A percentile compares a stretch with the other conserved stretches of the same genome.
phyloP scores from a whole-genome alignment of 2,888 invertebrate genomes.

The Caradrina clavipalpis region DNA sequence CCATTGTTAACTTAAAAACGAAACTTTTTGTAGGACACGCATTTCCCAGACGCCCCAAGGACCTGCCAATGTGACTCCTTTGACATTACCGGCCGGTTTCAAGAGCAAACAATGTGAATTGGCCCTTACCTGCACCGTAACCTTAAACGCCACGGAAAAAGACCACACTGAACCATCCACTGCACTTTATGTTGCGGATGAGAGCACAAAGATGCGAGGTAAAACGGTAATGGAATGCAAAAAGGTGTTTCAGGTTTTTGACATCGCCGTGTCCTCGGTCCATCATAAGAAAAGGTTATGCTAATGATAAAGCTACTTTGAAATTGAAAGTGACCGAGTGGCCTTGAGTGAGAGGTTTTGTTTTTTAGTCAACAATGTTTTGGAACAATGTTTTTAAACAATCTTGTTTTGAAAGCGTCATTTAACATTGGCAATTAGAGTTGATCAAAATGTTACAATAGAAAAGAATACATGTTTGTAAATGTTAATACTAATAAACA shows the following conservation, averaged over 20 bases:
- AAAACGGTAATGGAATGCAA: slow-evolving; percentile 36
- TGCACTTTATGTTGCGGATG: slow-evolving; percentile 20
- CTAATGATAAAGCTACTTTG: slow-evolving; percentile 58
- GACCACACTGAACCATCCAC: slow-evolving; percentile 25
- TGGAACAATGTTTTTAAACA: slow-evolving; percentile 16
- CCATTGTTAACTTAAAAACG: slow-evolving; percentile 59
- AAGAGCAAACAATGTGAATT: slow-evolving; percentile 50
- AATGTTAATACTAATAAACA: too few species aligned
- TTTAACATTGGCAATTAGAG: slow-evolving; percentile 10
- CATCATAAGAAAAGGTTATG: slow-evolving; percentile 60
- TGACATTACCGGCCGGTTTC: slow-evolving; percentile 83
- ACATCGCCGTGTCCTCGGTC: slow-evolving; percentile 29
- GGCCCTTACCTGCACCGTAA: slow-evolving; percentile 41
- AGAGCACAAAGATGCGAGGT: slow-evolving; percentile 4
- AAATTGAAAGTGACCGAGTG: slow-evolving; percentile 75
- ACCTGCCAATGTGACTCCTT: slow-evolving; percentile 83
- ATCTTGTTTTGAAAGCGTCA: slow-evolving; percentile 41
- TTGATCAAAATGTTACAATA: slow-evolving; percentile 3
- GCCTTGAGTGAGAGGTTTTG: slow-evolving; percentile 73
- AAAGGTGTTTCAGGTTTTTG: slow-evolving; percentile 26
- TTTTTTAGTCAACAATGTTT: slow-evolving; percentile 62
- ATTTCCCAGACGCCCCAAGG: slow-evolving; percentile 74
- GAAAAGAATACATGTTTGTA: neutral
- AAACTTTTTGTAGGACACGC: slow-evolving; percentile 56
- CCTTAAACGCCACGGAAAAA: slow-evolving; percentile 19